A percentile compares a stretch with the other conserved stretches of the same genome.
Evolutionary conservation across 35 echinoderm and acorn worm species (phyloP).

Genomic region (Strongylocentrotus purpuratus): DNA sequence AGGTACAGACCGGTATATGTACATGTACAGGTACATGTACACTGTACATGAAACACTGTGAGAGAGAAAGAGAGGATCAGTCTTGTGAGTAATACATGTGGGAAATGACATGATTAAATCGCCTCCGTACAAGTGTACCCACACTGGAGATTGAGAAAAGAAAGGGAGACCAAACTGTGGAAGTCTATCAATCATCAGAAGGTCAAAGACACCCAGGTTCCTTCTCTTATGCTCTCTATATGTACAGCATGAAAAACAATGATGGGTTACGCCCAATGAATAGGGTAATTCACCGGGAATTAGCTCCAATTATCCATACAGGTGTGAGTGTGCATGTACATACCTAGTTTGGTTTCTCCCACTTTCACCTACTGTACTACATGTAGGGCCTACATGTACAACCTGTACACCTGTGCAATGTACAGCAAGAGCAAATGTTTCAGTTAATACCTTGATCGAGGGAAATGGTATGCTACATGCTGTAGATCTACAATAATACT

Average conservation of each 20-base stretch:
- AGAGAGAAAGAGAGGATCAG: background rate
- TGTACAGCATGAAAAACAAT: conserved; percentile 26
- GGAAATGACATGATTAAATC: conserved; percentile 38
- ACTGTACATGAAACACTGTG: too few relatives aligned
- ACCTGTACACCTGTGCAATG: too few relatives aligned
- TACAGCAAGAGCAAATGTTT: too few relatives aligned
- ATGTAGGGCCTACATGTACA: too few relatives aligned
- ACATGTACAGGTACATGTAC: too few relatives aligned
- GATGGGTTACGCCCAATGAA: conserved; percentile 23
- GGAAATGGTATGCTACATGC: too few relatives aligned
- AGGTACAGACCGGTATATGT: background rate
- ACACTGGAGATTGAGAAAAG: conserved; percentile 20
- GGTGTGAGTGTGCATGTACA: background rate
- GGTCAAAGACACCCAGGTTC: conserved; percentile 28
- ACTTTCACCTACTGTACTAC: too few relatives aligned
- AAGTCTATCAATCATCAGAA: conserved; percentile 37
- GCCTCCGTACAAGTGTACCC: conserved; percentile 7
- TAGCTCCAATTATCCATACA: background rate
- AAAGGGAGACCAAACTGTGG: background rate
- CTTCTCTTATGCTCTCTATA: background rate
- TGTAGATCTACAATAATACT: too few relatives aligned
- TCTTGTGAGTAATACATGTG: conserved; percentile 31
- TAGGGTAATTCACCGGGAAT: background rate
- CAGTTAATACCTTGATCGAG: too few relatives aligned
- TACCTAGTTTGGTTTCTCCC: background rate